phyloP scores from a whole-genome alignment of 2,113 vertebrate species.

The Ibidorhyncha struthersii region DNA sequence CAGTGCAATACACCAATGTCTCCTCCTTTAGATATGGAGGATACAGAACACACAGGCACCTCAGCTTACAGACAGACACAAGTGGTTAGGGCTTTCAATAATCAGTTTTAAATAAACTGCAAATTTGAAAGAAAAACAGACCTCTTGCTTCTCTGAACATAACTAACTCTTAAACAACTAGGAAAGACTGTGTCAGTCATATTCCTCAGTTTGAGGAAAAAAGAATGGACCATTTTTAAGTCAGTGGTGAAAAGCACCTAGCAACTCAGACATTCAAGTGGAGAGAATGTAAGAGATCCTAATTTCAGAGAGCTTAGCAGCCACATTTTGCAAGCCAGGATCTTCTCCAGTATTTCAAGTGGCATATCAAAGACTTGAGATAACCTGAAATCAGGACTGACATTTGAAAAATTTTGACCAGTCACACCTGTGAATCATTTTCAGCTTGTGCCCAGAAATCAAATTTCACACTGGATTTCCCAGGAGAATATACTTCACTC shows the following conservation, averaged over 20 bases:
- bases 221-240: not conserved
- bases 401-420: not conserved
- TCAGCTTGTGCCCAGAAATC: not conserved
- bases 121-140: not conserved
- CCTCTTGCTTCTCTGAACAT: not conserved
- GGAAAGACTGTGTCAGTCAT: too few species aligned
- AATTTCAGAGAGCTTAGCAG: not conserved
- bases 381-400: not conserved
- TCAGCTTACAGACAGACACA: not conserved
- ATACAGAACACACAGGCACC: not conserved
- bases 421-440: not conserved
- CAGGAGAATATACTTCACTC: not conserved
- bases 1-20: not conserved
- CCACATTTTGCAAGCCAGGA: not conserved
- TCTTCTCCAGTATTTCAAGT: not conserved
- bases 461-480: not conserved
- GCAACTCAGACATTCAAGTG: not conserved
- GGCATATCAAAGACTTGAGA: not conserved
- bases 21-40: not conserved
- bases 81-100: not conserved
- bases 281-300: not conserved
- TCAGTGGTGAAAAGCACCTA: not conserved
- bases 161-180: too few species aligned
- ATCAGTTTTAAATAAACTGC: not conserved
- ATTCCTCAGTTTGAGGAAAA: not conserved